These are phyloP conservation scores for Steatocranus sp. DNA, from an alignment of 2,797 vertebrate species.

Conservation along the genomic window DNA sequence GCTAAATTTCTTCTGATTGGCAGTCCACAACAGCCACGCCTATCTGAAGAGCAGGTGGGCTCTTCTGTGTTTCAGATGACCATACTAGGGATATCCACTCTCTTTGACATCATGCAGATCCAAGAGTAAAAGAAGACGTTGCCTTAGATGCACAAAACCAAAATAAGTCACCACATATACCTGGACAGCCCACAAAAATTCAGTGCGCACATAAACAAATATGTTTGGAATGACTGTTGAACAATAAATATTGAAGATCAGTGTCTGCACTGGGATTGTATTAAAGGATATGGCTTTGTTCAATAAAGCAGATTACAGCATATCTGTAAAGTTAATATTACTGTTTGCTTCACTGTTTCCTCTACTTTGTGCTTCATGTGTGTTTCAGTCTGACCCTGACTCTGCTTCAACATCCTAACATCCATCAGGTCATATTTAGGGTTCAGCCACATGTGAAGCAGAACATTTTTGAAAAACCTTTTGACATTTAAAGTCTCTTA, in stretches of 20 bases:
- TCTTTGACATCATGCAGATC: not conserved
- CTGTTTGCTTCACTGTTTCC: not conserved
- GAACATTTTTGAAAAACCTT: fast-evolving
- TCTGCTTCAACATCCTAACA: not conserved
- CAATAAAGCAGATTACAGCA: not conserved
- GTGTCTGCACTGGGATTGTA: not conserved
- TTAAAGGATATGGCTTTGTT: not conserved
- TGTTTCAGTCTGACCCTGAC: not conserved
- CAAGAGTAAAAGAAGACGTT: not conserved
- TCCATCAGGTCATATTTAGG: not conserved
- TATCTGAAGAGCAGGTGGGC: not conserved
- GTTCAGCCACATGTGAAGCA: not conserved
- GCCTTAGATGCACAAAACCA: not conserved
- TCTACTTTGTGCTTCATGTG: not conserved
- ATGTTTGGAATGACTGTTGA: not conserved
- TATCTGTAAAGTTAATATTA: not conserved
- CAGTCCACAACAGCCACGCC: not conserved
- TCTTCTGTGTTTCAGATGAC: not conserved
- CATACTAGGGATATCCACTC: not conserved
- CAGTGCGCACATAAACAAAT: not conserved
- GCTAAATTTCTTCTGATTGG: no score
- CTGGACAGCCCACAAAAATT: not conserved
- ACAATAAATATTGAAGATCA: not conserved
- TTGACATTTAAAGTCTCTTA: not conserved
- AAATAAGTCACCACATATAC: not conserved